Base-by-base conservation (phyloP, 2,797 vertebrate species). In the Gadopsis marmoratus region DNA sequence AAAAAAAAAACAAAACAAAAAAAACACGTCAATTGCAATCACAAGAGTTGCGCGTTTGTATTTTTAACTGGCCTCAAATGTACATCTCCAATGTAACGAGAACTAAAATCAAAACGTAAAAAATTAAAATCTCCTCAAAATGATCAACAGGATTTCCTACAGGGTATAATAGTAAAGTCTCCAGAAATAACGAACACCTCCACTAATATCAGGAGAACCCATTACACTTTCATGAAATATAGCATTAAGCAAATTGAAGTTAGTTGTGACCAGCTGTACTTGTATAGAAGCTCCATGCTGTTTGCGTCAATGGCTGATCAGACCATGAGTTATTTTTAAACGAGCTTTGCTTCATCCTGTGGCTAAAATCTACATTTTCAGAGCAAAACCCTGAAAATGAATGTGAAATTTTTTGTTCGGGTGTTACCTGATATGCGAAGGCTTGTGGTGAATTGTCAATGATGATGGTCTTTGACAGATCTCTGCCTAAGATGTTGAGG, bases 371-470 rank as follows among this genome's bases (percentile, higher is more conserved):
- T 33, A 62, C 5, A 35, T n/a, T 31, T 51, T 1, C 17, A 43
- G 10, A 14, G 50, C 33, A 56, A 33, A 56, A 45, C 33, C 8
- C 61, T 59, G 19, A 47, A 47, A 7, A 35, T 0, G 9, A 14
- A 33, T 1, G n/a, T 26, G 1, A n/a, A 45, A 2, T 4, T 19
- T 37, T 75, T 21, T 58, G 14, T 70, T 23, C 5, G 7, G n/a
- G 14, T 16, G 29, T 93, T 91, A 99, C 98, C 97, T 99, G 98
- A 91, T 99, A 99, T 56, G 98, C 98, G 95, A 99, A 99, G 96
- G 97, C 98, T 97, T 99, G 98, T 14, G 98, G 98, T 95, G 98
- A 99, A 95, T 99, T 99, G 96, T 99, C 98, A 41, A 99, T 99
- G 91, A 99, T 99, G 93, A 99, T 99, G 61, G 98, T 99, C 96